Conservation (phyloP, 2,888 invertebrate genomes). For the Cephus pygmeus region DNA sequence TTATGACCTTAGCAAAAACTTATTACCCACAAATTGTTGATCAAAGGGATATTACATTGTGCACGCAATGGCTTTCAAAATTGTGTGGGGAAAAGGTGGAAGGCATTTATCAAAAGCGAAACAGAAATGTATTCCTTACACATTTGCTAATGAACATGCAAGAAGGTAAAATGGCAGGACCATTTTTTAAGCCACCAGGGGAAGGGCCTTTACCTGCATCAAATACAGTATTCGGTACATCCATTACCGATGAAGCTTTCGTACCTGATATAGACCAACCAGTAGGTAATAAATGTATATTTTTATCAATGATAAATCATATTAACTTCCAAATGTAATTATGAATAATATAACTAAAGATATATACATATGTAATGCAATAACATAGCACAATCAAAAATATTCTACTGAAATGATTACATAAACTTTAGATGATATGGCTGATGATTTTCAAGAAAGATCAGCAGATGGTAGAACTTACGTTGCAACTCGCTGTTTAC, state of each 20-base stretch:
- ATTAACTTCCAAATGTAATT: neutral
- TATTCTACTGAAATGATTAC: neutral
- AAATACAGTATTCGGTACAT: slow-evolving; percentile 53
- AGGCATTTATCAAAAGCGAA: slow-evolving; percentile 60
- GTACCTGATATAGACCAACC: slow-evolving; percentile 16
- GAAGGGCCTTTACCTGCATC: slow-evolving; percentile 61
- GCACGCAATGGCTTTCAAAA: slow-evolving; percentile 63
- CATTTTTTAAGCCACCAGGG: slow-evolving; percentile 58
- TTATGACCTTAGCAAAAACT: slow-evolving; percentile 61
- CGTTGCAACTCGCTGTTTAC: slow-evolving; percentile 66
- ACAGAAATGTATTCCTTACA: slow-evolving; percentile 66
- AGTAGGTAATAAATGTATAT: slow-evolving; percentile 24
- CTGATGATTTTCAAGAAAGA: slow-evolving; percentile 41
- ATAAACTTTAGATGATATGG: slow-evolving; percentile 24
- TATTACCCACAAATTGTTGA: slow-evolving; percentile 46
- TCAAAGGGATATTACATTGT: slow-evolving; percentile 36
- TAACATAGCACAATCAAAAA: neutral
- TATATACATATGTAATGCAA: neutral
- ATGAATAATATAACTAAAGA: neutral
- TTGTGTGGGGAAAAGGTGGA: slow-evolving; percentile 59
- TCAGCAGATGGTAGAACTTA: slow-evolving; percentile 64
- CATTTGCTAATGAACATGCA: slow-evolving; percentile 65
- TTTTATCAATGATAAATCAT: neutral
- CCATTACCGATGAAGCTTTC: slow-evolving; percentile 39
- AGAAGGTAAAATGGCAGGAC: slow-evolving; percentile 58